phyloP scores from a whole-genome alignment of 2,888 invertebrate species.

The Maniola hyperantus region DNA sequence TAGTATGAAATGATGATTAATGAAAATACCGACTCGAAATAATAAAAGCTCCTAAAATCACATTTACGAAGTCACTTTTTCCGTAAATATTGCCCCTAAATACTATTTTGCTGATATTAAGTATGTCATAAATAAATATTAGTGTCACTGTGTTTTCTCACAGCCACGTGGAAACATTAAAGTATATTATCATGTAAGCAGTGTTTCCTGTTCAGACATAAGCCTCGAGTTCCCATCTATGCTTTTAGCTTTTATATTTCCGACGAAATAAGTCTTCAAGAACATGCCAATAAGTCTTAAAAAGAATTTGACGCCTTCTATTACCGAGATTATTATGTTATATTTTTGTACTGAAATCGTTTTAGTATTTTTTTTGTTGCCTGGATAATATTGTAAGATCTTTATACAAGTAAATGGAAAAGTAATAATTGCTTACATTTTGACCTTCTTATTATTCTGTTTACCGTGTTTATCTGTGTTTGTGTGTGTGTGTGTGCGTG shows the following conservation, averaged over 20 bases:
- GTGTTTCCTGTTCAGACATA: constrained; percentile 28
- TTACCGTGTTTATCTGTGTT: too few relatives aligned
- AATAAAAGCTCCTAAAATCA: not conserved
- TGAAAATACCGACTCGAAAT: not conserved
- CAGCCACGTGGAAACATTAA: constrained; percentile 18
- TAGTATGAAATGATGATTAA: not conserved
- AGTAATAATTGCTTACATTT: too few relatives aligned
- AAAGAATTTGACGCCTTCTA: constrained; percentile 22
- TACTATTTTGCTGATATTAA: constrained; percentile 17
- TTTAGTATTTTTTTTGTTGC: not conserved
- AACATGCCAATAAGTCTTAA: constrained; percentile 30
- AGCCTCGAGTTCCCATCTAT: constrained; percentile 52
- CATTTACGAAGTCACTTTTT: constrained; percentile 1
- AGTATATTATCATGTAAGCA: constrained; percentile 18
- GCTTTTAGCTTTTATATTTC: constrained; percentile 50
- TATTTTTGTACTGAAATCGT: not conserved
- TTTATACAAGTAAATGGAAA: not conserved
- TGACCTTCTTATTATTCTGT: too few relatives aligned
- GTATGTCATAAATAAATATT: constrained; percentile 26
- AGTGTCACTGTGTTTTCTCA: constrained; percentile 27
- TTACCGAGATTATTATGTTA: not conserved
- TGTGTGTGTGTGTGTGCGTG: too few relatives aligned
- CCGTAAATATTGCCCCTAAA: not conserved
- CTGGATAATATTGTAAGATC: not conserved
- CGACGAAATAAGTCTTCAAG: constrained; percentile 30